Evolutionary conservation across 1,140 invertebrate genomes (phyloP), one percentile per base, ranked within the genome.

Genomic region (Habropoda laboriosa): DNA sequence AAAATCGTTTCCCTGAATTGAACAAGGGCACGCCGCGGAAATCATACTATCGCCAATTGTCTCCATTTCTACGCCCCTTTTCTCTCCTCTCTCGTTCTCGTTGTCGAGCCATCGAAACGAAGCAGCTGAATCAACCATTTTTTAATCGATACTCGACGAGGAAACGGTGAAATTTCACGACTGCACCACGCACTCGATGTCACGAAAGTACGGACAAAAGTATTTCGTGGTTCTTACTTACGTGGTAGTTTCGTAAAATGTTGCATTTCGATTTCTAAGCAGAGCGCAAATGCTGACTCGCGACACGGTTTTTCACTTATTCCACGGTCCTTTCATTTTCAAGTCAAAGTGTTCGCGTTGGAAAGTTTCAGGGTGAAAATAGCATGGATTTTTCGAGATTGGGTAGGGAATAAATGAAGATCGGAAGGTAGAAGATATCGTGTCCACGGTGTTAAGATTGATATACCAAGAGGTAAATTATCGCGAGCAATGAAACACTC

Each of bases 1-100:
- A 85, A 80, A 80, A 85, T 73, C 67, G 74, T 86, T 86, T 76
- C 79, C 71, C 72, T 27, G 78, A 58, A 86, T 86, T 86, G 84
- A 79, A 85, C 79, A 85, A 80, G 80, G 73, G 60, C 64, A 74
- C 45, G 78, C 66, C 57, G 58, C 63, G 66, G 64, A 79, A 86
- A 86, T 86, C 77, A 86, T 85, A 78, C 73, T 47, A 38, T 68
- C 76, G 77, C 51, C 63, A 60, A 76, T 85, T 72, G 71, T 67
- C 53, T 64, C 68, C 27, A 57, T 63, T 27, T 35, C 38, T 63
- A 5, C 5, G 45, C 27, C 18, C 32, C 32, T 13, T 16, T 38
- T 42, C 42, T 42, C 2, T 12, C 18, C 35, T 55, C 21, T 21
- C 10, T 16, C 24, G 0, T 13, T 35, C 16, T 3, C 24, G 1